phyloP scores from a whole-genome alignment of 2,113 vertebrate genomes.

The Sigmodon hispidus region DNA sequence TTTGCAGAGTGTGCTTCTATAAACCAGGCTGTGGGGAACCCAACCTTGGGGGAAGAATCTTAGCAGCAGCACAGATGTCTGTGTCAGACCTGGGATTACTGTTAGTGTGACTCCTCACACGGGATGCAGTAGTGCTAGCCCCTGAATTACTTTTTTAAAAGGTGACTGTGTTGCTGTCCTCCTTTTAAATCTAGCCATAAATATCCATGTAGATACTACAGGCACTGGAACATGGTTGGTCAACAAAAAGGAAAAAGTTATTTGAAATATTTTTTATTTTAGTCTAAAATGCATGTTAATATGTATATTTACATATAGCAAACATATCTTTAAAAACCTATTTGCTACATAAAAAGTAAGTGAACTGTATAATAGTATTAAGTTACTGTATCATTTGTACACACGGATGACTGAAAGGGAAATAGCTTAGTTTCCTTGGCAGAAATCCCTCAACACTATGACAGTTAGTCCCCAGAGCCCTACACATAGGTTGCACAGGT shows the following conservation, averaged over 20 bases:
- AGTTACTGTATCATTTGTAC: background rate
- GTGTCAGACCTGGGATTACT: background rate
- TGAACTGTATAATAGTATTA: background rate
- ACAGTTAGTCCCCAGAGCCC: background rate
- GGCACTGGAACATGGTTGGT: background rate
- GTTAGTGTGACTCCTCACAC: background rate
- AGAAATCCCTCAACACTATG: background rate
- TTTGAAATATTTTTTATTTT: constrained; percentile 29
- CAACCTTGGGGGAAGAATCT: background rate
- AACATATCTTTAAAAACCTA: background rate
- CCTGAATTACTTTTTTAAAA: background rate
- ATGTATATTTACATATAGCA: background rate
- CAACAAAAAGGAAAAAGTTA: background rate
- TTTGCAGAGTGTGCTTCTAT: background rate
- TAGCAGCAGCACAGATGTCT: background rate
- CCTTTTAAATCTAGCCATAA: background rate
- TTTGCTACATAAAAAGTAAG: constrained; percentile 4
- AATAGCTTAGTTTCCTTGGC: background rate
- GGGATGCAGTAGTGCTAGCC: background rate
- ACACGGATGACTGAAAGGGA: background rate
- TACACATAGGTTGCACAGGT: background rate
- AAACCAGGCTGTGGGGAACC: background rate
- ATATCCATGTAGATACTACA: background rate
- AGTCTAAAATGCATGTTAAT: background rate
- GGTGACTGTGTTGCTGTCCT: background rate